Evolutionary conservation across 2,797 vertebrate genomes (phyloP), one percentile per base, ranked within the genome.

Genomic region (Acipenser oxyrinchus): DNA sequence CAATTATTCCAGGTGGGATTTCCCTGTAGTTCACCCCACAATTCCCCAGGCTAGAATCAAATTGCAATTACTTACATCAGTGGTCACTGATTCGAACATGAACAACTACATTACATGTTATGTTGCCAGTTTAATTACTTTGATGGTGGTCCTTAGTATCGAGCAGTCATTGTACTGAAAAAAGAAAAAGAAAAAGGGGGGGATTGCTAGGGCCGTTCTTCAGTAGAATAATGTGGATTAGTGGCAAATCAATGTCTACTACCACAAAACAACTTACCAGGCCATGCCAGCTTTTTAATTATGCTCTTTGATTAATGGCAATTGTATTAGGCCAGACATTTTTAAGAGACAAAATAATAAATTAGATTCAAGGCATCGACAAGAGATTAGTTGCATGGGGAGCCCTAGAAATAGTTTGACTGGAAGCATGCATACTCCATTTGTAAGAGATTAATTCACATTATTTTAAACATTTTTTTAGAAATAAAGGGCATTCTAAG

Each of bases 301-400:
- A 77, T 81, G 75, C 73, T 15, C 73, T 82, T 83, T 85, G 83
- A 83, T 82, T 82, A 83, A 87, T 81, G 77, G 76, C 74, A 68
- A 72, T 79, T 77, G 70, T 63, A 68, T 82, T 72, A 70, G 70
- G 64, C 70, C 5, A 11, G 69, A 75, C 72, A 53, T 80, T 81
- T 37, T 77, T 72, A 70, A 75, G 73, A 79, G 76, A 79, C 78
- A 78, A 74, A 72, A 69, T 79, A 81, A 77, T 79, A 80, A 78
- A 68, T 72, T 74, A 69, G 74, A 75, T 80, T 71, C n/a, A 61
- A 75, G 71, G 76, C 76, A 71, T 73, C 74, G 76, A 76, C 73
- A 73, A 65, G 78, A 79, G 79, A 83, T 84, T 82, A 81, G 75
- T 82, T 80, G 75, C 79, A 76, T 72, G 69, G 72, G 78, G 75